A percentile compares a stretch with the other conserved stretches of the same genome.
These are phyloP conservation scores for Enteromius viviparus DNA, from an alignment of 2,797 vertebrate genomes.

Conservation along the genomic window DNA sequence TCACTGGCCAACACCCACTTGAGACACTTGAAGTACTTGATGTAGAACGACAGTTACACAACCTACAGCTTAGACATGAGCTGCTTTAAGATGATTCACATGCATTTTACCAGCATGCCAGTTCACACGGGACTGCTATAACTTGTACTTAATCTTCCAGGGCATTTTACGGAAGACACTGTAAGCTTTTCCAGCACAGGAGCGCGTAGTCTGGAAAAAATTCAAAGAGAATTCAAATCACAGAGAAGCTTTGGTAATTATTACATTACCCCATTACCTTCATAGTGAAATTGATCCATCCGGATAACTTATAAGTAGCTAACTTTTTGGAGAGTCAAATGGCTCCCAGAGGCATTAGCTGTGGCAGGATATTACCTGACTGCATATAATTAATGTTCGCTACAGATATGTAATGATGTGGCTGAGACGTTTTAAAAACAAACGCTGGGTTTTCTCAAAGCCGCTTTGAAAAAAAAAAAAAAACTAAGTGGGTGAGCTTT, in stretches of 20 bases:
- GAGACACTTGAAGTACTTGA: conserved; percentile 10
- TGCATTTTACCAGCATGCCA: not conserved
- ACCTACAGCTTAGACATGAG: conserved; percentile 12
- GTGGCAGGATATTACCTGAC: conserved; percentile 40
- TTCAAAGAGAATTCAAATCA: conserved; percentile 2
- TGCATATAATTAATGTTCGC: conserved; percentile 22
- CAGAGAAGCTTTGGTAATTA: not conserved
- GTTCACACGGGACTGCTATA: not conserved
- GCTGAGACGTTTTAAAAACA: conserved; percentile 22
- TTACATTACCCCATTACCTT: conserved; percentile 5
- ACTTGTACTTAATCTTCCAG: not conserved
- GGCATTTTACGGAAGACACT: not conserved
- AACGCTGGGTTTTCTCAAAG: conserved; percentile 12
- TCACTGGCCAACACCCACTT: not conserved
- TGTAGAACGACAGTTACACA: not conserved
- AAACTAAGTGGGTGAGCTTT: not conserved
- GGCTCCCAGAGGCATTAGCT: conserved; percentile 52
- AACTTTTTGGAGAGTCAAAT: conserved; percentile 18
- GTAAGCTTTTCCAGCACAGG: not conserved
- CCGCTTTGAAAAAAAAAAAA: not conserved
- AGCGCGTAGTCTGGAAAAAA: not conserved
- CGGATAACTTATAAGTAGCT: not conserved
- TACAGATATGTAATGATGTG: conserved; percentile 5
- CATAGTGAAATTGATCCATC: not conserved
- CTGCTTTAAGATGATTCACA: not conserved